phyloP scores from a whole-genome alignment of 2,888 invertebrate species.

The Spatulosminthurus flaviceps region DNA sequence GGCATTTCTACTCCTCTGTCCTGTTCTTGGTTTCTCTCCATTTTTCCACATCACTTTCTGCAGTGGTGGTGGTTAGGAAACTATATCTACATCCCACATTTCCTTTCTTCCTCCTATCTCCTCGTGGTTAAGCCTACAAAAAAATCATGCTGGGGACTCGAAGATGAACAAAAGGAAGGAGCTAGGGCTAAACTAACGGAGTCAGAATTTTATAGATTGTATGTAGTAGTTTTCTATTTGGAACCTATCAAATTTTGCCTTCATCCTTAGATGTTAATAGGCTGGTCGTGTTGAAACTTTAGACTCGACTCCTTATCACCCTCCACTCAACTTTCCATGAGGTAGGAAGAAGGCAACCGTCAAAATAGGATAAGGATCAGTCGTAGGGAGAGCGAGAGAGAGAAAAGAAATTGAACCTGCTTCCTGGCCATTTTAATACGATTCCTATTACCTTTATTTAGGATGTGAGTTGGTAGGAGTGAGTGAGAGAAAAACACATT shows the following conservation, averaged over 20 bases:
- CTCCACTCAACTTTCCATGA: no score
- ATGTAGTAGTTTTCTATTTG: background rate
- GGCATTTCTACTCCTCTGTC: slow-evolving; percentile 25
- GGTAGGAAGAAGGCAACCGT: no score
- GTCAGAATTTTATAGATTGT: no score
- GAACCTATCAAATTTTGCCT: background rate
- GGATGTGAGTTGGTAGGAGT: background rate
- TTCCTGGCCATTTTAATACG: background rate
- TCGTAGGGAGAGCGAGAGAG: no score
- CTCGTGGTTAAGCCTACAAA: background rate
- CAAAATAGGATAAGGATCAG: background rate
- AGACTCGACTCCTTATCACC: no score
- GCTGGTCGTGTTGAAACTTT: background rate
- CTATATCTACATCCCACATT: background rate
- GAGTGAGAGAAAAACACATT: no score
- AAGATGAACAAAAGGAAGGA: background rate
- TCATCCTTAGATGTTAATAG: background rate
- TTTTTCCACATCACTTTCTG: background rate
- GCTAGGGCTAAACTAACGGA: no score
- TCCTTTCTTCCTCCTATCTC: background rate
- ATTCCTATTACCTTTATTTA: background rate
- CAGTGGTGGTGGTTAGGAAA: background rate
- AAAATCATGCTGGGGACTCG: background rate
- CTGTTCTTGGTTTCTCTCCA: background rate
- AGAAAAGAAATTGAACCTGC: background rate